Evolutionary conservation across 1,140 invertebrate genomes (phyloP).

Genomic region (Zeugodacus cucurbitae): DNA sequence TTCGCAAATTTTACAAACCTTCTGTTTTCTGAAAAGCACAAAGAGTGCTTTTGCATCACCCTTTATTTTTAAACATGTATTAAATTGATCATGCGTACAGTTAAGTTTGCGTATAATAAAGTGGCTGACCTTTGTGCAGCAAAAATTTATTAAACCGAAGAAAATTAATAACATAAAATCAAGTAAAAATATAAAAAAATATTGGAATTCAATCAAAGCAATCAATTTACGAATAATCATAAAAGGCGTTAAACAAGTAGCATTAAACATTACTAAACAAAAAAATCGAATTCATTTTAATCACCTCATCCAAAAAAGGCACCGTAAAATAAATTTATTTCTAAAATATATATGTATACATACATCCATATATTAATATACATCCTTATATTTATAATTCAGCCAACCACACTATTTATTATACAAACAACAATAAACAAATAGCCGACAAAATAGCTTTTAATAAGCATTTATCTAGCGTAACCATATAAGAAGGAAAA

Average conservation of each 20-base stretch:
- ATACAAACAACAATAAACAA: background rate
- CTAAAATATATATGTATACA: too few species aligned
- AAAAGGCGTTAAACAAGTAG: background rate
- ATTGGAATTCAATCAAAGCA: background rate
- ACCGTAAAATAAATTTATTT: background rate
- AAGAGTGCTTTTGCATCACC: too few species aligned
- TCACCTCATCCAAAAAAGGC: background rate
- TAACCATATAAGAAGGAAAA: background rate
- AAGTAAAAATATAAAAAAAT: background rate
- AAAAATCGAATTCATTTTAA: background rate
- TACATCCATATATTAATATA: background rate
- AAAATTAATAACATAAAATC: background rate
- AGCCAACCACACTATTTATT: background rate
- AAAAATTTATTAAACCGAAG: constrained; percentile 2
- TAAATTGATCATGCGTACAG: background rate
- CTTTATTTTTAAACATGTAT: too few species aligned
- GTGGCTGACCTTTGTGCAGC: background rate
- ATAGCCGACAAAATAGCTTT: background rate
- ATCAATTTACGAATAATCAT: background rate
- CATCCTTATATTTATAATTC: background rate
- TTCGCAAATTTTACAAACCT: too few species aligned
- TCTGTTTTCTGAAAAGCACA: too few species aligned
- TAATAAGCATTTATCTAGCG: background rate
- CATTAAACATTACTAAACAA: background rate
- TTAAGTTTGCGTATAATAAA: background rate